A percentile compares a stretch with the other conserved stretches of the same genome.
Conservation (phyloP, 2,888 invertebrate genomes). For the Lutraria lutraria region DNA sequence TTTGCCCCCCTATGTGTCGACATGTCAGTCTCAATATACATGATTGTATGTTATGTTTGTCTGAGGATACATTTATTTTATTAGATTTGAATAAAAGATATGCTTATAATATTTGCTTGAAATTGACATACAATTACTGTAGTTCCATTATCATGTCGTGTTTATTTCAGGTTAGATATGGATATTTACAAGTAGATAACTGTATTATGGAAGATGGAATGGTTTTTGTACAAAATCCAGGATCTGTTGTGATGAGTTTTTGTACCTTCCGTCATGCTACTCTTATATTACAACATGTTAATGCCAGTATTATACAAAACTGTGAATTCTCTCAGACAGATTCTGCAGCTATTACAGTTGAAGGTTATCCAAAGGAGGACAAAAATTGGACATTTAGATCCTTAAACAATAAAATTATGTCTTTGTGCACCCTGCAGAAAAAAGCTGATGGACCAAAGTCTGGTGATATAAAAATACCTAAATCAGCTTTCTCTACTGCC, state of each 20-base stretch:
- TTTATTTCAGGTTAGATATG: slow-evolving; percentile 77
- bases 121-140: too few species aligned
- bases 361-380: slow-evolving; percentile 80
- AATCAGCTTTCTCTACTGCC: slow-evolving; percentile 59
- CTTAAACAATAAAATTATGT: slow-evolving; percentile 68
- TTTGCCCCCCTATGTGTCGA: too few species aligned
- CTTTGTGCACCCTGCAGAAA: slow-evolving; percentile 60
- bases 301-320: slow-evolving; percentile 81
- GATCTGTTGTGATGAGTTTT: slow-evolving; percentile 79
- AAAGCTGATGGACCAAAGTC: slow-evolving; percentile 61
- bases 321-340: slow-evolving; percentile 83
- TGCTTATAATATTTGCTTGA: too few species aligned
- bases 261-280: slow-evolving; percentile 83
- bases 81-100: too few species aligned
- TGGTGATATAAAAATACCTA: slow-evolving; percentile 64
- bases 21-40: too few species aligned
- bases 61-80: too few species aligned
- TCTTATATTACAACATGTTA: slow-evolving; percentile 79
- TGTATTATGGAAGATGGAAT: slow-evolving; percentile 84
- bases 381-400: slow-evolving; percentile 78
- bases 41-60: too few species aligned
- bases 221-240: slow-evolving; percentile 82
- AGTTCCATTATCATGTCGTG: not conserved
- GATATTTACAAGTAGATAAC: slow-evolving; percentile 84
- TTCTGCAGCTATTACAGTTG: slow-evolving; percentile 81